phyloP scores from a whole-genome alignment of 2,797 vertebrate species.

The Mustela erminea region DNA sequence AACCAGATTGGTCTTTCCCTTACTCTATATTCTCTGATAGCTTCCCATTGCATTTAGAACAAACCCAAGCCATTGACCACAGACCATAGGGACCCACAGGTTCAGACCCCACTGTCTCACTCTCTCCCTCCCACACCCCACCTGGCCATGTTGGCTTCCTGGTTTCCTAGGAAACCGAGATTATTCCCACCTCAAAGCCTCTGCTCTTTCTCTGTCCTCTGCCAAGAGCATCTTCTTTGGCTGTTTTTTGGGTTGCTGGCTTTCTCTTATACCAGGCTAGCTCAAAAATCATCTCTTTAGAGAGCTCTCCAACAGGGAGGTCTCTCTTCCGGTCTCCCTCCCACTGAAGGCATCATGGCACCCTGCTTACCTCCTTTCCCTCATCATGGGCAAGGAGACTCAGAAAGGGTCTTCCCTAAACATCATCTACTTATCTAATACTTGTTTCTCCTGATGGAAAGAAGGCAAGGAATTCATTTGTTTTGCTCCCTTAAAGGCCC shows the following conservation, averaged over 20 bases:
- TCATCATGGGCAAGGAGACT: background rate
- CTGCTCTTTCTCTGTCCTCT: background rate
- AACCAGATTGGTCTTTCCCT: background rate
- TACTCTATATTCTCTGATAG: no score
- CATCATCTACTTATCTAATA: background rate
- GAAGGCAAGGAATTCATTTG: background rate
- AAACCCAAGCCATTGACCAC: background rate
- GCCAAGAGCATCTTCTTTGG: background rate
- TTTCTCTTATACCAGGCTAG: background rate
- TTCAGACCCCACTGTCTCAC: accelerated
- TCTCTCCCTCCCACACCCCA: background rate
- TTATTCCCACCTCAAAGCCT: background rate
- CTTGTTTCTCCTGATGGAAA: background rate
- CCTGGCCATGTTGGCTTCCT: accelerated
- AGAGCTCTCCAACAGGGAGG: accelerated
- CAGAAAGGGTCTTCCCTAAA: background rate
- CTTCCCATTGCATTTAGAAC: background rate
- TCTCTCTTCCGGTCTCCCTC: accelerated
- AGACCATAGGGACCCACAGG: accelerated
- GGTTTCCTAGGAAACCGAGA: background rate
- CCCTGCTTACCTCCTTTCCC: background rate
- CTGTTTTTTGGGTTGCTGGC: background rate
- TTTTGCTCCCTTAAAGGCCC: background rate
- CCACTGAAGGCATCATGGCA: accelerated
- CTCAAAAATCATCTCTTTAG: background rate